These are phyloP conservation scores for Potamarius usumacintae DNA, from an alignment of 2,113 vertebrate genomes.

Conservation along the genomic window DNA sequence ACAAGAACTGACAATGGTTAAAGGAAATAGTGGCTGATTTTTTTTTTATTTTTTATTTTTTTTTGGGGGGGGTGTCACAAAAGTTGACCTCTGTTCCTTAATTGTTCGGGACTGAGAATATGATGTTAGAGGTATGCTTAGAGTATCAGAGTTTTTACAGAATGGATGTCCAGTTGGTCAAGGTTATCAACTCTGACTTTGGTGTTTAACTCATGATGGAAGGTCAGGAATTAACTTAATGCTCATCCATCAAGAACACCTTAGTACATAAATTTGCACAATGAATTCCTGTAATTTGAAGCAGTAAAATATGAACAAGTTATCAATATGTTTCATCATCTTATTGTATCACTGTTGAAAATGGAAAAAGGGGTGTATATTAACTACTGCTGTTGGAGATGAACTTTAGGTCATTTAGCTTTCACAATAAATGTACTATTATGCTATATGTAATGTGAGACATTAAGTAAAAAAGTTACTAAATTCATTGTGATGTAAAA, in stretches of 20 bases:
- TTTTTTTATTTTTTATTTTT: too few relatives aligned
- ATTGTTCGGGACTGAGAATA: background rate
- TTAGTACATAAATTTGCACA: background rate
- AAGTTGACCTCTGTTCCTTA: background rate
- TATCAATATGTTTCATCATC: background rate
- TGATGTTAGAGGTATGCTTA: background rate
- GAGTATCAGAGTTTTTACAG: background rate
- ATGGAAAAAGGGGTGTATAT: background rate
- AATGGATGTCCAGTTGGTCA: background rate
- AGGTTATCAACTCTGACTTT: background rate
- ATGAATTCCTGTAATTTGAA: background rate
- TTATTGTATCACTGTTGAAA: background rate
- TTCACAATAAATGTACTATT: background rate
- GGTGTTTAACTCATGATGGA: background rate
- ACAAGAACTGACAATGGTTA: background rate
- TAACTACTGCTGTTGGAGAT: background rate
- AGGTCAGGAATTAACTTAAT: background rate
- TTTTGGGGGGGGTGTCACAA: background rate
- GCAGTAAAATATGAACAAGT: background rate
- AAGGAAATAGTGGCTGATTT: background rate
- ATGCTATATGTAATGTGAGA: slow-evolving; percentile 12
- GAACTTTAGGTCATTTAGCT: background rate
- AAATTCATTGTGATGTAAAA: background rate
- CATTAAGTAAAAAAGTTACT: background rate
- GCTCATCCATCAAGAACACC: background rate